These are phyloP conservation scores for Physella acuta DNA, from an alignment of 1,140 invertebrate species.

Conservation along the genomic window DNA sequence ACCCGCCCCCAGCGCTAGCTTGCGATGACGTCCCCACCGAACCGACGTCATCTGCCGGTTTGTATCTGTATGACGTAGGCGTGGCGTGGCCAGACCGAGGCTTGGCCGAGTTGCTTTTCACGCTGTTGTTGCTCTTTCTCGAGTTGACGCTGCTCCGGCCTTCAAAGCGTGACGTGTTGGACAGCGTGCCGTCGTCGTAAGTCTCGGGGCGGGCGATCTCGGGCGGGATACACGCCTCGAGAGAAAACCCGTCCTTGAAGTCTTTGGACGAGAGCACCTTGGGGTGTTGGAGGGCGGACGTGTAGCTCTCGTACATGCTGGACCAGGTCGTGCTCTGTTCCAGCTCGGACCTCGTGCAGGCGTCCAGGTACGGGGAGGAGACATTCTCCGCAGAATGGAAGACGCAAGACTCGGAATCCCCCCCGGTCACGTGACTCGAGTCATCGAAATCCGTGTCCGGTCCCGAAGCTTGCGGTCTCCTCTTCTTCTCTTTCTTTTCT, in stretches of 20 bases:
- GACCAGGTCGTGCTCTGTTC: slow-evolving; percentile 1
- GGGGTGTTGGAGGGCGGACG: slow-evolving; percentile 9
- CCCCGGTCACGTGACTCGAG: slow-evolving; percentile 31
- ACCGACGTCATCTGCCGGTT: not conserved
- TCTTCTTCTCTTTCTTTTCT: slow-evolving; percentile 8
- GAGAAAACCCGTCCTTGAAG: slow-evolving; percentile 31
- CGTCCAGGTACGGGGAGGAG: slow-evolving; percentile 26
- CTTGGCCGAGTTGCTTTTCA: not conserved
- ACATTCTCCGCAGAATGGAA: slow-evolving; percentile 32
- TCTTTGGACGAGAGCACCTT: slow-evolving; percentile 26
- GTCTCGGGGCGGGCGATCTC: slow-evolving; percentile 19
- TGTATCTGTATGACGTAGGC: slow-evolving; percentile 1
- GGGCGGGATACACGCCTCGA: slow-evolving; percentile 30
- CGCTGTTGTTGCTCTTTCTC: slow-evolving; percentile 9
- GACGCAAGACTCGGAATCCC: slow-evolving; percentile 30
- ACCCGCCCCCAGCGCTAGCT: slow-evolving; percentile 18
- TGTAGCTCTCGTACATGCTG: not conserved
- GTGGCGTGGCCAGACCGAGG: not conserved
- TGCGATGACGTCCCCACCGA: not conserved
- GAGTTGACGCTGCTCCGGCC: slow-evolving; percentile 2
- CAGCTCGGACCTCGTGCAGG: slow-evolving; percentile 25
- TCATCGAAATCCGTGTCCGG: slow-evolving; percentile 29
- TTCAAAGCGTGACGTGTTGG: not conserved
- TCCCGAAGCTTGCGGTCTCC: not conserved
- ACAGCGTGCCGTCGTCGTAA: not conserved